These are phyloP conservation scores for Labeo catla DNA, from an alignment of 2,113 vertebrate genomes.

Conservation along the genomic window DNA sequence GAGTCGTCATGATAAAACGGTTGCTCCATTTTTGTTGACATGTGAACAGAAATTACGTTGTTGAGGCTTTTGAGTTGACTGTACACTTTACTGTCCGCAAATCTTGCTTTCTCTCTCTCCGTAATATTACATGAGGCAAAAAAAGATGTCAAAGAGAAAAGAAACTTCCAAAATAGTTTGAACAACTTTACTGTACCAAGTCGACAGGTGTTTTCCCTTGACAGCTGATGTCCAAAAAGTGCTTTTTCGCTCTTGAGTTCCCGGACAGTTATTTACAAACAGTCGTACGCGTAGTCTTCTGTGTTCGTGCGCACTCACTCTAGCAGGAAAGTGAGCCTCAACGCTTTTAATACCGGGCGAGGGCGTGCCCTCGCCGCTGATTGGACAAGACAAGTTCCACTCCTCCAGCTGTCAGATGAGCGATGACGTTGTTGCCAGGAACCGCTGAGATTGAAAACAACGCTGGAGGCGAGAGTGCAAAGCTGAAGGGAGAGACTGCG, in stretches of 20 bases:
- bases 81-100: slow-evolving; percentile 45
- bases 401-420: slow-evolving; percentile 33
- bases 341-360: neutral
- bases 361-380: slow-evolving; percentile 42
- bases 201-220: slow-evolving; percentile 73
- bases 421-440: slow-evolving; percentile 87
- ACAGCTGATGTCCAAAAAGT: slow-evolving; percentile 72
- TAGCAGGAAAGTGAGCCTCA: neutral
- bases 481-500: slow-evolving; percentile 38
- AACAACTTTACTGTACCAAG: slow-evolving; percentile 80
- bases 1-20: slow-evolving; percentile 94
- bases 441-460: slow-evolving; percentile 85
- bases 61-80: slow-evolving; percentile 24
- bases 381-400: slow-evolving; percentile 67
- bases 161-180: slow-evolving; percentile 76
- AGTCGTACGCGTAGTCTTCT: neutral
- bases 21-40: slow-evolving; percentile 86
- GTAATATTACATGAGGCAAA: slow-evolving; percentile 67
- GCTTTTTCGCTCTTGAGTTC: slow-evolving; percentile 47
- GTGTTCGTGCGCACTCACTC: neutral
- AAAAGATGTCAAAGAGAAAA: slow-evolving; percentile 69
- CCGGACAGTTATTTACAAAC: slow-evolving; percentile 13
- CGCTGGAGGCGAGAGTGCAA: slow-evolving; percentile 64
- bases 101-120: slow-evolving; percentile 58
- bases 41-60: slow-evolving; percentile 39